Evolutionary conservation across 2,888 invertebrate genomes (phyloP).

Genomic region (Cerastis rubricosa): DNA sequence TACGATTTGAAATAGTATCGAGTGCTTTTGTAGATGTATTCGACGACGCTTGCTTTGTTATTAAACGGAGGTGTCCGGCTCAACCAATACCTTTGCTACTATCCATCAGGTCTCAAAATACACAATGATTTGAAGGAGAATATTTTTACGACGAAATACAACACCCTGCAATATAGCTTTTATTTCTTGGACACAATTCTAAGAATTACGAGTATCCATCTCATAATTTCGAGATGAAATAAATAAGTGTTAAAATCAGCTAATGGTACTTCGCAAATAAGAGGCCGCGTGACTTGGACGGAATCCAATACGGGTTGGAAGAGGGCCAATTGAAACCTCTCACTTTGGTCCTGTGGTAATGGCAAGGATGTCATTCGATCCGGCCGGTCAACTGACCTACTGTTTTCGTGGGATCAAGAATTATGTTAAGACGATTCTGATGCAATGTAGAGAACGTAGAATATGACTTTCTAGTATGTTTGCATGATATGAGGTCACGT

Average conservation of each 20-base stretch:
- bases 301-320: slow-evolving; percentile 79
- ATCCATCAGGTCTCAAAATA: background rate
- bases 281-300: slow-evolving; percentile 79
- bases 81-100: background rate
- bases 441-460: background rate
- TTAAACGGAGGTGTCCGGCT: background rate
- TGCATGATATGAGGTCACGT: background rate
- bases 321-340: slow-evolving; percentile 78
- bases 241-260: slow-evolving; percentile 76
- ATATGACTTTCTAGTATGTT: background rate
- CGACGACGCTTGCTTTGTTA: background rate
- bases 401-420: slow-evolving; percentile 41
- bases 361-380: slow-evolving; percentile 71
- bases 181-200: background rate
- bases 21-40: background rate
- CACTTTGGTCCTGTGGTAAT: slow-evolving; percentile 75
- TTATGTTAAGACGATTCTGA: slow-evolving; percentile 22
- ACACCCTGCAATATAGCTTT: background rate
- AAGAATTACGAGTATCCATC: slow-evolving; percentile 26
- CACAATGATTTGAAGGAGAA: background rate
- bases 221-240: slow-evolving; percentile 63
- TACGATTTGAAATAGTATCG: slow-evolving; percentile 15
- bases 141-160: background rate
- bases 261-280: slow-evolving; percentile 78
- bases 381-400: slow-evolving; percentile 54